Conservation (phyloP, 2,113 vertebrate species). For the Hippocampus abdominalis region DNA sequence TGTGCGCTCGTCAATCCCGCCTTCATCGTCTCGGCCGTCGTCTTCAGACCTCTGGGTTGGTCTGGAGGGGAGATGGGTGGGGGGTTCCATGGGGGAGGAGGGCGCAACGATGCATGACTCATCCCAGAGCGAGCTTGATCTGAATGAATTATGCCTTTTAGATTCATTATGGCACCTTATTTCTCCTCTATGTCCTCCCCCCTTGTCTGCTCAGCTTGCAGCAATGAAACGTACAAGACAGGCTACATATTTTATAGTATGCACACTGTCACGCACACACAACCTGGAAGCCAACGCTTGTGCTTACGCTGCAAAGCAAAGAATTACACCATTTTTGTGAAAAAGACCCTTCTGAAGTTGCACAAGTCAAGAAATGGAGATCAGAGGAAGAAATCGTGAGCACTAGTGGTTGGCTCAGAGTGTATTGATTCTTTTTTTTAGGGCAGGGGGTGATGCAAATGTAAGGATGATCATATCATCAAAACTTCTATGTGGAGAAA, state of each 20-base stretch:
- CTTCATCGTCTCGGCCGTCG: conserved; percentile 27
- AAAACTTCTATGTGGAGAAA: no score
- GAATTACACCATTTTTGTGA: background rate
- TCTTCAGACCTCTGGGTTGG: conserved; percentile 47
- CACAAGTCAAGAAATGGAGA: background rate
- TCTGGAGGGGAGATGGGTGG: background rate
- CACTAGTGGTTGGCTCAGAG: background rate
- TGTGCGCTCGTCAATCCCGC: conserved; percentile 58
- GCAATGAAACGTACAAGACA: conserved; percentile 71
- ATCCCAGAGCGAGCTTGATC: conserved; percentile 71
- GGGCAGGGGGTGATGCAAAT: no score
- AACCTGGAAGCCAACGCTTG: conserved; percentile 11
- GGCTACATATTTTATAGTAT: conserved; percentile 72
- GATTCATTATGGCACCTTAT: conserved; percentile 78
- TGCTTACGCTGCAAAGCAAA: background rate
- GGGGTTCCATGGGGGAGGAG: conserved; percentile 1
- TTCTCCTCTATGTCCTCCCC: conserved; percentile 69
- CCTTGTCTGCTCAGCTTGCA: conserved; percentile 60
- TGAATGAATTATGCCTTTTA: conserved; percentile 74
- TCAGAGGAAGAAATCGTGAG: background rate
- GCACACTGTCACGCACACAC: conserved; percentile 62
- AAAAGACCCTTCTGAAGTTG: background rate
- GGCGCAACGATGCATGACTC: conserved; percentile 71
- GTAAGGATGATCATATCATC: no score
- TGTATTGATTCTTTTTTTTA: background rate